These are phyloP conservation scores for Gopherus evgoodei DNA, from an alignment of 2,113 vertebrate species.

Conservation along the genomic window DNA sequence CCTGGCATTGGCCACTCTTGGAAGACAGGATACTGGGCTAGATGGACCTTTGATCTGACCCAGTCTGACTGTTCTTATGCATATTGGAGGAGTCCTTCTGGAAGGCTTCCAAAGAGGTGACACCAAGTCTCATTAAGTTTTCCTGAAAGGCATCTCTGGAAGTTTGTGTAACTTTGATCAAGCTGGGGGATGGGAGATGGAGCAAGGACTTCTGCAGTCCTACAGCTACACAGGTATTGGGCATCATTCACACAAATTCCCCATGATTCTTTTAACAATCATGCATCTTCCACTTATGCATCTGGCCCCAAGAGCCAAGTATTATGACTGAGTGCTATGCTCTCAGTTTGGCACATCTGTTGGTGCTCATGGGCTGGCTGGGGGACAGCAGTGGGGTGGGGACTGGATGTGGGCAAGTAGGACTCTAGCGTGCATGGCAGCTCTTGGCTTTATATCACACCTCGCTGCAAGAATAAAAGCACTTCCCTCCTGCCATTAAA, in stretches of 20 bases:
- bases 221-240: not conserved
- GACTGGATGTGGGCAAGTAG: not conserved
- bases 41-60: too few relatives aligned
- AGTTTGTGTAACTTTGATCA: not conserved
- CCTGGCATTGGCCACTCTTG: too few relatives aligned
- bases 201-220: not conserved
- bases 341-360: not conserved
- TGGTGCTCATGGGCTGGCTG: not conserved
- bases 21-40: too few relatives aligned
- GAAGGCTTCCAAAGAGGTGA: not conserved
- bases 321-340: too few relatives aligned
- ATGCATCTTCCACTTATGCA: not conserved
- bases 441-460: not conserved
- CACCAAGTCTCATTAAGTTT: not conserved
- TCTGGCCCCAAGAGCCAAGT: not conserved
- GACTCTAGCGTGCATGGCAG: not conserved
- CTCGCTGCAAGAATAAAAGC: not conserved
- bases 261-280: not conserved
- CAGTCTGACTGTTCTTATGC: too few relatives aligned
- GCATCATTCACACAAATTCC: not conserved
- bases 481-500: not conserved
- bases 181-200: not conserved
- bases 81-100: not conserved
- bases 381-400: not conserved
- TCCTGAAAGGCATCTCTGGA: not conserved